phyloP scores from a whole-genome alignment of 2,113 vertebrate genomes.

The Oreotrochilus melanogaster region DNA sequence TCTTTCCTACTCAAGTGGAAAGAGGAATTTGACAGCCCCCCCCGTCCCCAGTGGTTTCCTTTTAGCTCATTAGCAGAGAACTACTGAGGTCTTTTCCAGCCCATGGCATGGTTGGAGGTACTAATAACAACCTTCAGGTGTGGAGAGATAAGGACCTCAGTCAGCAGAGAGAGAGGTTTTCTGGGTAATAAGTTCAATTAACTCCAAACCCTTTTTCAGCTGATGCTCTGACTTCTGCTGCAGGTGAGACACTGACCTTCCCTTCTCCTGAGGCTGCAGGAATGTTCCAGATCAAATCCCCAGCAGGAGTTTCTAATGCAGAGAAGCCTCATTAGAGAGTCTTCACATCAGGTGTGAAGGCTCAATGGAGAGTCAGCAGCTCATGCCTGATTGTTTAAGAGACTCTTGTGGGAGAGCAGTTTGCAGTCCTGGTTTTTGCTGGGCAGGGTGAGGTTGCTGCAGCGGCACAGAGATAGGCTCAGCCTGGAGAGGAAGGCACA shows the following conservation, averaged over 20 bases:
- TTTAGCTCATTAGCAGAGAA: background rate
- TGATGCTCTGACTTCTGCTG: accelerated
- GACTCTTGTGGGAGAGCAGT: background rate
- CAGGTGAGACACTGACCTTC: background rate
- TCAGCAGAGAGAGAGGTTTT: background rate
- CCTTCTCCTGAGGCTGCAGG: background rate
- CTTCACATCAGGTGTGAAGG: background rate
- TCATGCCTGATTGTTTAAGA: background rate
- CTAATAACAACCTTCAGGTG: background rate
- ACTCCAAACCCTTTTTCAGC: background rate
- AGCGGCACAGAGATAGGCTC: background rate
- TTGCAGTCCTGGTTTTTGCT: background rate
- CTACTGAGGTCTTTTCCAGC: background rate
- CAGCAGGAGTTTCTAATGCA: background rate
- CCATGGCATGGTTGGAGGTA: background rate
- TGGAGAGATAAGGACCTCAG: background rate
- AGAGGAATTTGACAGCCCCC: background rate
- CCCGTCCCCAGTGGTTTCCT: background rate
- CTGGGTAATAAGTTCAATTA: background rate
- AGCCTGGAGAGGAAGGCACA: background rate
- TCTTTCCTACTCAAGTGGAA: background rate
- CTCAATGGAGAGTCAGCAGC: background rate
- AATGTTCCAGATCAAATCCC: background rate
- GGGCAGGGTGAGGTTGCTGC: background rate
- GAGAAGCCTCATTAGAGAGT: background rate